These are phyloP conservation scores for Lacanobia wlatinum DNA, from an alignment of 2,888 invertebrate species.

Conservation along the genomic window DNA sequence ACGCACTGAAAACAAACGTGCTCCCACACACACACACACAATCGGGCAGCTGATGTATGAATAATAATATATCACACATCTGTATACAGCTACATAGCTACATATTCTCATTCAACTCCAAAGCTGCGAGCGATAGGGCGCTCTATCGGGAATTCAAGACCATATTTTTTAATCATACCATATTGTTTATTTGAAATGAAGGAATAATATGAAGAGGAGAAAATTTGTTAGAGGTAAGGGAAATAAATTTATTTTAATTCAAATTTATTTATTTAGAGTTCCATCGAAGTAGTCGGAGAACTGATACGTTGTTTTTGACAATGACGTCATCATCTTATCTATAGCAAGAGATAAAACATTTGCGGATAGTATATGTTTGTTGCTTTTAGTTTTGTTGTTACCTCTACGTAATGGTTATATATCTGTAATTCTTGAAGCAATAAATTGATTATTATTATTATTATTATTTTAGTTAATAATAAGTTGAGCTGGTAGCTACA, in stretches of 20 bases:
- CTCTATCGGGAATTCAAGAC: not conserved
- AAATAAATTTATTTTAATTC: not conserved
- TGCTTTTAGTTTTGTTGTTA: not conserved
- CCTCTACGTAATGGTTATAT: too few relatives aligned
- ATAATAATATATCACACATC: too few relatives aligned
- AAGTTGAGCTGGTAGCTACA: too few relatives aligned
- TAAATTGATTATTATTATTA: too few relatives aligned
- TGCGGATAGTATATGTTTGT: not conserved
- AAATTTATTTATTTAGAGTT: not conserved
- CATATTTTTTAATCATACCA: not conserved
- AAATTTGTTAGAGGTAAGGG: not conserved
- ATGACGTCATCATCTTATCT: not conserved
- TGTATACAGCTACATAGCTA: not conserved
- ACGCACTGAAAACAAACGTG: too few relatives aligned
- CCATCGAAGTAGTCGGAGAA: not conserved
- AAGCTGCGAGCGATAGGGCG: not conserved
- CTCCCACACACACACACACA: not conserved
- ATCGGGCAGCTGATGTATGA: too few relatives aligned
- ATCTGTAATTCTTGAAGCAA: too few relatives aligned
- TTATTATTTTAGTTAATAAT: not conserved
- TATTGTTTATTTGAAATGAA: not conserved
- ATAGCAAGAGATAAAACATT: not conserved
- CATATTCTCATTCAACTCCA: not conserved
- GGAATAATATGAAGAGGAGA: not conserved
- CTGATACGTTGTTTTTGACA: not conserved